Evolutionary conservation across 2,113 vertebrate genomes (phyloP).

Genomic region (Tupaia chinensis): DNA sequence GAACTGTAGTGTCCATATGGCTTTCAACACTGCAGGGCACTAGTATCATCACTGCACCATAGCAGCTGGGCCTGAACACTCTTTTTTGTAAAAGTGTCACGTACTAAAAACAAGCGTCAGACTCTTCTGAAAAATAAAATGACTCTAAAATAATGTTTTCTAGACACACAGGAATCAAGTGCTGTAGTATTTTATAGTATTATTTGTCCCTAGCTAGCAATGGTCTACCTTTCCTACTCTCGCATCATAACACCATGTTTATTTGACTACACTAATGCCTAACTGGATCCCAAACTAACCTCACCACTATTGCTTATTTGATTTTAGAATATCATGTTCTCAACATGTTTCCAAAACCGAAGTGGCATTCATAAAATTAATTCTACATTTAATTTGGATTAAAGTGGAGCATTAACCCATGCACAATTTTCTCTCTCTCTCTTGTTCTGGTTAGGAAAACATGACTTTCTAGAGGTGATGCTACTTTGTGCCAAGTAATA

Average conservation of each 20-base stretch:
- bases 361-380: background rate
- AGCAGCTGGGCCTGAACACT: background rate
- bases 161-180: background rate
- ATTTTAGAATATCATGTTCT: background rate
- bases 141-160: background rate
- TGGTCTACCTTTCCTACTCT: background rate
- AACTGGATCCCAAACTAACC: background rate
- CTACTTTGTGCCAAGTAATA: constrained; percentile 32
- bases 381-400: constrained; percentile 17
- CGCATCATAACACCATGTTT: background rate
- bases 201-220: background rate
- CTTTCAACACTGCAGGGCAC: too few species aligned
- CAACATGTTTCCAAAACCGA: constrained; percentile 26
- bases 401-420: background rate
- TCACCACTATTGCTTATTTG: background rate
- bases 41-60: too few species aligned
- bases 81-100: background rate
- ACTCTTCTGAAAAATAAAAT: background rate
- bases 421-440: background rate
- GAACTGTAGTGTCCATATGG: too few species aligned
- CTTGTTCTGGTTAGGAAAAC: background rate
- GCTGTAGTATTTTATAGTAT: background rate
- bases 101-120: background rate
- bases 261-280: background rate
- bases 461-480: background rate